These are phyloP conservation scores for Boleophthalmus pectinirostris DNA, from an alignment of 2,113 vertebrate genomes.

Conservation along the genomic window DNA sequence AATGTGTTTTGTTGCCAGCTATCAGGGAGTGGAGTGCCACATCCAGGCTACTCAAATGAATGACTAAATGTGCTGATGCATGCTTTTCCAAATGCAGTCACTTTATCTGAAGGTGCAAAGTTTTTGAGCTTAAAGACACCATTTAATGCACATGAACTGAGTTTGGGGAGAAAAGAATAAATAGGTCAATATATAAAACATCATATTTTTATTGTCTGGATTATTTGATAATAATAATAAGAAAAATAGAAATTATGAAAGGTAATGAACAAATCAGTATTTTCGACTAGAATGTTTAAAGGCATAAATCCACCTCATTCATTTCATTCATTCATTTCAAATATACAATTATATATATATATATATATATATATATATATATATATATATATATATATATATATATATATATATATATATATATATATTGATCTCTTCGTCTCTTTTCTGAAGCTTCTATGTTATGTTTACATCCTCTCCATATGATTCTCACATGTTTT, in stretches of 20 bases:
- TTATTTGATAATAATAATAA: not conserved
- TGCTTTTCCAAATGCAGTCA: conserved; percentile 2
- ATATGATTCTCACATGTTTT: conserved; percentile 44
- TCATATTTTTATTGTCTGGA: not conserved
- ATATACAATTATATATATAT: too few relatives aligned
- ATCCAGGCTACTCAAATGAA: conserved; percentile 14
- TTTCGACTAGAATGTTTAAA: not conserved
- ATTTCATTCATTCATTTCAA: too few relatives aligned
- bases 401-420: conserved; percentile 2
- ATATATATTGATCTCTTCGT: conserved; percentile 6
- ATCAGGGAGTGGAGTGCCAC: conserved; percentile 9
- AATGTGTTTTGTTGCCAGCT: conserved; percentile 52
- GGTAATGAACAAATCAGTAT: not conserved
- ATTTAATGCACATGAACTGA: not conserved
- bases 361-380: conserved; percentile 13
- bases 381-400: conserved; percentile 1
- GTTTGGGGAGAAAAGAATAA: not conserved
- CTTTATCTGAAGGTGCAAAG: not conserved
- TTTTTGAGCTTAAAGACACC: not conserved
- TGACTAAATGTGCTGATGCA: conserved; percentile 18
- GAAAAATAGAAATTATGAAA: not conserved
- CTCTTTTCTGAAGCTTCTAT: conserved; percentile 17
- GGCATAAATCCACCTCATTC: not conserved
- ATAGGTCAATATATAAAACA: not conserved
- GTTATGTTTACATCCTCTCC: conserved; percentile 49